Base-by-base conservation (phyloP, 2,113 vertebrate species). In the Corydoras sp. region DNA sequence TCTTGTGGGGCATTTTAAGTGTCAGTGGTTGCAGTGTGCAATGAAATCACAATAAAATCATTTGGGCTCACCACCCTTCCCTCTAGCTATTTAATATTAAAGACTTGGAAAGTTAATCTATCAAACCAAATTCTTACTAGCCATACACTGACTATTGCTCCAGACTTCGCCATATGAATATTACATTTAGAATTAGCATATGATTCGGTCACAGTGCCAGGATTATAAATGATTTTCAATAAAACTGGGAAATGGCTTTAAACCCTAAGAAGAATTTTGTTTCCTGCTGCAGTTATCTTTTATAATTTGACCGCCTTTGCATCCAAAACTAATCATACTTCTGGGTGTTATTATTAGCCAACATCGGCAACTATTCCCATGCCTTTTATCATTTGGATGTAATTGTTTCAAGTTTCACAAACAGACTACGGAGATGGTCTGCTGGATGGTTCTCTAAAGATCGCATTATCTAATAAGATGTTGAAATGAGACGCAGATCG, bases 131-230 rank as follows among this genome's bases (percentile, higher is more conserved):
- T 60, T 62, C 50, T 68, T 61, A 50, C 58, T 62, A 64, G 30
- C 31, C 68, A 58, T 75, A 58, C 31, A 2, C 32, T 35, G 69
- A 59, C 65, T 68, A 72, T 68, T 75, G 66, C 67, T 61, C 67
- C 65, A 78, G 66, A 65, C 75, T 68, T 74, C 68, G 50, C 14
- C 29, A 64, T 63, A 65, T 75, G 59, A 80, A 77, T 64, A 80
- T 77, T 77, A 63, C 68, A 56, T 62, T 68, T 65, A n/a, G 51
- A 79, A 79, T 79, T 72, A 79, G 69, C 77, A 75, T 78, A 75
- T 11, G 69, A 58, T 61, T 69, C 49, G 60, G 60, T 68, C 69
- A 64, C 66, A 61, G 50, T 65, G 73, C 71, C 61, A 61, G 56
- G 32, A 62, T 72, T 72, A 72, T 75, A 75, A 79, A 79, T 72